Base-by-base conservation (phyloP, 2,888 invertebrate species). In the Hemithea aestivaria region DNA sequence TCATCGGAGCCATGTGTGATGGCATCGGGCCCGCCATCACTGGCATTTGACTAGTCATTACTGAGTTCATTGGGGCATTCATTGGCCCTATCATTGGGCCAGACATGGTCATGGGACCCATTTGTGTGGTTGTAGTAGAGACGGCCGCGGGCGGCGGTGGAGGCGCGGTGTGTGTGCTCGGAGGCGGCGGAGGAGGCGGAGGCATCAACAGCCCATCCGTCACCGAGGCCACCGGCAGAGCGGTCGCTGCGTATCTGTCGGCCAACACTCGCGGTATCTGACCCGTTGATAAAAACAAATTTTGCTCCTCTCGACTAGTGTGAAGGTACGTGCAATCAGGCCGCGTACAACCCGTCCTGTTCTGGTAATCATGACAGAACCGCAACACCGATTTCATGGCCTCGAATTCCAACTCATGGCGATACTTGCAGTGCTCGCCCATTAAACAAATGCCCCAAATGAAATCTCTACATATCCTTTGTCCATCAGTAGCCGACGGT, bases 341-440 rank as follows among this genome's bases (percentile, higher is more conserved):
- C 24, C 80, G 56, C 1, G 45, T 56, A 38, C 85, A 85, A 2
- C 74, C 75, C 6, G 66, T 56, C 28, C 67, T 62, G 39, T 85
- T 85, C 53, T 85, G 85, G 45, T 60, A 73, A 38, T 85, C 75
- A 54, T 81, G 81, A 33, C 85, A 85, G 41, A 85, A 84, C 34
- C 67, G 70, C 2, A 85, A 45, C 7, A 73, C 73, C 1, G 61
- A 57, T 62, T 71, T 73, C 78, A 84, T 79, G 16, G 62, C 67
- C 4, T 76, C 69, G 6, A 69, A 54, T n/a, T 75, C 69, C 9
- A 79, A 51, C 16, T 74, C 73, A 35, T 83, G 82, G 0, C 69
- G 58, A 45, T 65, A 79, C 49, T 39, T 77, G 47, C 84, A 85
- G 30, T 68, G 67, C 0, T 61, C 24, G 7, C 67, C 65, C 55